phyloP scores from a whole-genome alignment of 2,888 invertebrate genomes.

The Microplitis deprimator region DNA sequence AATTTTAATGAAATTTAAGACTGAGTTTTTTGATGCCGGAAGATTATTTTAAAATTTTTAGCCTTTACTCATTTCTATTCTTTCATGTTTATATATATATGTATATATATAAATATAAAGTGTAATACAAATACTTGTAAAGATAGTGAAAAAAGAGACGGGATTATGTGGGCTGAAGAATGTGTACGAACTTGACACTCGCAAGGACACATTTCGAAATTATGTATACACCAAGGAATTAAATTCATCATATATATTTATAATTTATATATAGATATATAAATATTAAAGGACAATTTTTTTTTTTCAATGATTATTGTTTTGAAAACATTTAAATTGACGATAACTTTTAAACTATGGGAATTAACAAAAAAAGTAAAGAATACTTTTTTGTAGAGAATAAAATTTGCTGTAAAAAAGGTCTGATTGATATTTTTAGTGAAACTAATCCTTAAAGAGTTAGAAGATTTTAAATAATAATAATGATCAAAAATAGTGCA shows the following conservation, averaged over 20 bases:
- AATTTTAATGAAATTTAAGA: neutral
- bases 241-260: slow-evolving; percentile 46
- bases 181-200: slow-evolving; percentile 69
- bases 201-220: slow-evolving; percentile 70
- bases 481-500: too few relatives aligned
- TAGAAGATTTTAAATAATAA: too few relatives aligned
- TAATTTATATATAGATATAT: neutral
- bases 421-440: too few relatives aligned
- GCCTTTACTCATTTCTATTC: neutral
- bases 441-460: too few relatives aligned
- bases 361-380: neutral
- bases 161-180: slow-evolving; percentile 55
- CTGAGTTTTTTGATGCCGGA: neutral
- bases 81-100: slow-evolving; percentile 6
- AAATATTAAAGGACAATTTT: neutral
- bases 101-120: neutral
- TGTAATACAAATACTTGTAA: neutral
- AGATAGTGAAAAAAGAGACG: slow-evolving; percentile 32
- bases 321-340: neutral
- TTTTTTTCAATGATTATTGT: neutral
- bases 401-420: neutral
- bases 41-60: neutral
- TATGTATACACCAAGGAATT: slow-evolving; percentile 63
- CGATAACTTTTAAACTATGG: neutral
- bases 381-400: neutral